Evolutionary conservation across 2,113 vertebrate genomes (phyloP), one percentile per base, ranked within the genome.

Genomic region (Xiphophorus maculatus): DNA sequence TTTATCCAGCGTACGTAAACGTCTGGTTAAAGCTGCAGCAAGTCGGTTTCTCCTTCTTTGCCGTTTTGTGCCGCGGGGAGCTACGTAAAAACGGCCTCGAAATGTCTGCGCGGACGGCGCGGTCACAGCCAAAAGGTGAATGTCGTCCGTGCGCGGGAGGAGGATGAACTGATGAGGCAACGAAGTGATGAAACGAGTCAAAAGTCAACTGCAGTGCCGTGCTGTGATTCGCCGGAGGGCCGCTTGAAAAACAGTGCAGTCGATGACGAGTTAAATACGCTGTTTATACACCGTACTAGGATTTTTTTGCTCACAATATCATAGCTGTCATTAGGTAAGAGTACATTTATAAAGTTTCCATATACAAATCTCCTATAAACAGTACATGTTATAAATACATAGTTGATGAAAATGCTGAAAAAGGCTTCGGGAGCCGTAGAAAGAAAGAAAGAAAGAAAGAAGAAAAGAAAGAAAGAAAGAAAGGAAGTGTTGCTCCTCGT

Each of bases 331-430:
- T 88, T 83, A 87, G 86, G 90, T 90, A 73, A 78, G 88, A 92
- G 90, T 93, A 93, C 89, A 90, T 90, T 85, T 89, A 86, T 88
- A 90, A 89, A 89, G 72, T 89, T 84, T 90, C 67, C 88, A 91
- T 89, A 87, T 88, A 90, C 87, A 91, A 90, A 91, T 90, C 84
- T 90, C 75, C 88, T 90, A 91, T 90, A 90, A 92, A 92, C 91
- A 91, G 83, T 89, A 88, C 82, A 77, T 81, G 87, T 89, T 91
- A 92, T 92, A 93, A 92, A 92, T 91, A 93, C 89, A 90, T 67
- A 69, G 32, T 72, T 76, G 84, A 91, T 91, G 88, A 87, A 90
- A 90, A 88, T 83, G 85, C 77, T 73, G 77, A 80, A 79, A 37
- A 71, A 73, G 87, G 80, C 1, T 61, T 8, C 13, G 66, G 76